phyloP scores from a whole-genome alignment of 2,888 invertebrate species.

The Dynastes hyllus region DNA sequence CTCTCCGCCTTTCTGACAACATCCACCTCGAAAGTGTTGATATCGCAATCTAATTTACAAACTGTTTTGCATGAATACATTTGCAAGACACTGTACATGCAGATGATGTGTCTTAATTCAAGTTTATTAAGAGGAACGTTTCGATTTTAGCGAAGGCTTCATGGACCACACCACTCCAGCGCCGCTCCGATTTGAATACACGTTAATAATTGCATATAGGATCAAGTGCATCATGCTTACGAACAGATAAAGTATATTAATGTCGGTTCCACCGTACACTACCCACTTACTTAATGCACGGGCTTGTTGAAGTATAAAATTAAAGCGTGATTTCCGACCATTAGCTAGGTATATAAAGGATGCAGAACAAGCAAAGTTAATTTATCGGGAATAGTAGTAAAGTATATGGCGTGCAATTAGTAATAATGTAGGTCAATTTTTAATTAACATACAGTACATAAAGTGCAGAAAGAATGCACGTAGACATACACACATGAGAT shows the following conservation, averaged over 20 bases:
- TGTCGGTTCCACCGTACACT: constrained; percentile 2
- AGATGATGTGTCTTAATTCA: constrained; percentile 15
- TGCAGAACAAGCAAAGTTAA: constrained; percentile 13
- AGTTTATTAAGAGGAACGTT: constrained; percentile 35
- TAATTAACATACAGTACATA: neutral
- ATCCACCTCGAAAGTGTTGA: no score
- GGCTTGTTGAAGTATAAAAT: constrained; percentile 38
- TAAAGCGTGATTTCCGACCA: constrained; percentile 28
- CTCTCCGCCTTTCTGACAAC: no score
- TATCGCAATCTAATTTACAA: no score
- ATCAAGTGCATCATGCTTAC: constrained; percentile 8
- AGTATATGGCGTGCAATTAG: neutral
- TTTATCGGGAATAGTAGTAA: constrained; percentile 14
- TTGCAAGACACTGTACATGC: neutral
- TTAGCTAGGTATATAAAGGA: neutral
- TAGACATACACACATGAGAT: neutral
- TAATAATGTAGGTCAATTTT: constrained; percentile 25
- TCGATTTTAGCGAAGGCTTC: constrained; percentile 16
- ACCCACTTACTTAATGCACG: constrained; percentile 4
- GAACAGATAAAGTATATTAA: constrained; percentile 23
- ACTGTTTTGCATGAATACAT: neutral
- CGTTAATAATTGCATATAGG: constrained; percentile 30
- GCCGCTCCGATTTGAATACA: constrained; percentile 16
- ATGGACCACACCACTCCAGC: neutral
- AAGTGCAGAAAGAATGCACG: neutral